Conservation (phyloP, 2,113 vertebrate genomes). For the Dicerorhinus sumatrensis region DNA sequence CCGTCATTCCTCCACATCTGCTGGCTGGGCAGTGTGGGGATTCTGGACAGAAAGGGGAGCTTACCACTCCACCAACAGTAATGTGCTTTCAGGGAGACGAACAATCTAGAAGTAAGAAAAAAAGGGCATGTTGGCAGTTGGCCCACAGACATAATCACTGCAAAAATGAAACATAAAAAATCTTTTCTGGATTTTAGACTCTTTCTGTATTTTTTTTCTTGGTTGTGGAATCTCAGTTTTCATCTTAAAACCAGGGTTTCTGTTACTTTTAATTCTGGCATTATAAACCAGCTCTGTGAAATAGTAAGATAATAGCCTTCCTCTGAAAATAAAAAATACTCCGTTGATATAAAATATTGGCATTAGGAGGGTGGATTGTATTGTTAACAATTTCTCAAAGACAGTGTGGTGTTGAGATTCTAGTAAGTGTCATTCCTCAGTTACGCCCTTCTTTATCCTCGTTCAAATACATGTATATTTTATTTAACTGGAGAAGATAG, state of each 20-base stretch:
- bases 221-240: background rate
- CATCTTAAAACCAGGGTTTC: background rate
- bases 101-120: background rate
- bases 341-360: background rate
- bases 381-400: background rate
- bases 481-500: background rate
- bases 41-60: background rate
- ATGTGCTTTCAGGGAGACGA: background rate
- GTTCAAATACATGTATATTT: background rate
- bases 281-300: background rate
- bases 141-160: background rate
- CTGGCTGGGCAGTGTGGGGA: rapidly evolving
- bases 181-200: background rate
- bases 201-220: background rate
- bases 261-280: background rate
- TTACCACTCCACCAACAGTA: background rate
- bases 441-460: background rate
- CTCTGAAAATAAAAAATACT: constrained; percentile 32
- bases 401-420: background rate
- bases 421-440: background rate
- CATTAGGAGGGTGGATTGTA: background rate
- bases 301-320: background rate
- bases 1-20: rapidly evolving
- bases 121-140: background rate
- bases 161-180: background rate